Evolutionary conservation across 1,140 invertebrate species (phyloP).

Genomic region (Arion vulgaris): DNA sequence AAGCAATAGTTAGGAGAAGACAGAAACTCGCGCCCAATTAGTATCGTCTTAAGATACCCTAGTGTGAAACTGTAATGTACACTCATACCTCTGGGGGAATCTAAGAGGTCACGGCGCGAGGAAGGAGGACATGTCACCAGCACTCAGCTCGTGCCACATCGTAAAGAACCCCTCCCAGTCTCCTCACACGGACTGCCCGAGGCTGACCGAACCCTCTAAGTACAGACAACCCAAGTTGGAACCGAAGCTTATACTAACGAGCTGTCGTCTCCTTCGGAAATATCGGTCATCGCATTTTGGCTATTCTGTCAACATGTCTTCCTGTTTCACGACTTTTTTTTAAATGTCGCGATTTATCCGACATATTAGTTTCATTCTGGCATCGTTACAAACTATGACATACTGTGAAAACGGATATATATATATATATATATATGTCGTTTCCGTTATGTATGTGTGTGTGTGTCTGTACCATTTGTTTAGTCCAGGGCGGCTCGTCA

Average conservation of each 20-base stretch:
- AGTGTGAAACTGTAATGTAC: conserved; percentile 12
- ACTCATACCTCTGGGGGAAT: background rate
- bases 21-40: background rate
- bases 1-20: background rate
- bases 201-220: background rate
- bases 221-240: background rate
- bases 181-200: background rate
- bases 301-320: background rate
- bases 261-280: background rate
- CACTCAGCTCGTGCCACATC: background rate
- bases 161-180: background rate
- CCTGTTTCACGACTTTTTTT: background rate
- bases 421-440: no score
- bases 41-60: background rate
- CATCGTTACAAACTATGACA: no score
- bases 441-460: no score
- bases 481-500: no score
- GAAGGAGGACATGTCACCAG: background rate
- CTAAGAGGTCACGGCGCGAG: background rate
- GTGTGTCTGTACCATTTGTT: no score
- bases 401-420: no score
- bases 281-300: background rate
- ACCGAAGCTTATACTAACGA: background rate
- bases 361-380: background rate
- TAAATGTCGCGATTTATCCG: background rate